phyloP scores from a whole-genome alignment of 1,140 invertebrate species.

The Liolophura sinensis region DNA sequence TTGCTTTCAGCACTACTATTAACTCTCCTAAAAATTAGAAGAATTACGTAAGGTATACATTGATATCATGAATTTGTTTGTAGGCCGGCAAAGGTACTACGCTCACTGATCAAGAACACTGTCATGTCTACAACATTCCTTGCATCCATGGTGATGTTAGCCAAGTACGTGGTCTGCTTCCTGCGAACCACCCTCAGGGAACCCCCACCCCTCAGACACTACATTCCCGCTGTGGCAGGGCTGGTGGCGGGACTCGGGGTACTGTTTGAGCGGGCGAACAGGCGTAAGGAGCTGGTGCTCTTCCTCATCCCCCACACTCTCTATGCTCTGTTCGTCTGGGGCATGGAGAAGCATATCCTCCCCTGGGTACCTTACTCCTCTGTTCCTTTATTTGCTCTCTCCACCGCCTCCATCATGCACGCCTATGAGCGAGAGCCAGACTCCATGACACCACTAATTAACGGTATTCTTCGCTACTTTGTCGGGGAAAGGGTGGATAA shows the following conservation, averaged over 20 bases:
- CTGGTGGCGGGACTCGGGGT: conserved; percentile 34
- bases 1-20: too few relatives aligned
- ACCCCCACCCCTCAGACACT: conserved; percentile 35
- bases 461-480: conserved; percentile 23
- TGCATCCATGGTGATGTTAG: conserved; percentile 41
- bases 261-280: conserved; percentile 35
- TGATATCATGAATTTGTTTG: conserved; percentile 11
- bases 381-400: conserved; percentile 31
- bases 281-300: conserved; percentile 40
- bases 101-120: conserved; percentile 35
- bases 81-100: conserved; percentile 35
- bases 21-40: too few relatives aligned
- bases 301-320: conserved; percentile 44
- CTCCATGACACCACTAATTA: conserved; percentile 36
- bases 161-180: conserved; percentile 44
- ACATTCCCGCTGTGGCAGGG: conserved; percentile 38
- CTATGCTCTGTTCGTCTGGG: conserved; percentile 31
- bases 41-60: too few relatives aligned
- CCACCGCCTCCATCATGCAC: conserved; percentile 48
- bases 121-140: conserved; percentile 42
- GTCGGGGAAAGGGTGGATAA: background rate
- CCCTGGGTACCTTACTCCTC: conserved; percentile 30
- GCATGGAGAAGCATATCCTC: conserved; percentile 15
- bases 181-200: conserved; percentile 28
- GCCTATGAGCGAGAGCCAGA: conserved; percentile 46